Conservation (phyloP, 2,888 invertebrate species). For the Podabrus alpinus region DNA sequence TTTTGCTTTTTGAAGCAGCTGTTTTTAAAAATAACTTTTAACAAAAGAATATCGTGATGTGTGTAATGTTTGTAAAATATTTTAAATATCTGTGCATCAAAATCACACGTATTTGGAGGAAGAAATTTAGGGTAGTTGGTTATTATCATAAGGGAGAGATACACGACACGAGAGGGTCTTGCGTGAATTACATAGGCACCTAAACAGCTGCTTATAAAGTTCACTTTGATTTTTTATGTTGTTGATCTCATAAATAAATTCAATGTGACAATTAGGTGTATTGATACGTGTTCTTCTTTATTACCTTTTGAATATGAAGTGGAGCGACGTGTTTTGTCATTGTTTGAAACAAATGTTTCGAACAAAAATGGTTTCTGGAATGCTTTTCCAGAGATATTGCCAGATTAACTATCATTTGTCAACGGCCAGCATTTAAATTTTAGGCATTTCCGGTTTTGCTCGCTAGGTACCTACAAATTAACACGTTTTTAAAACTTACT, state of each 20-base stretch:
- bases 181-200: background rate
- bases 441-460: conserved; percentile 7
- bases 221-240: background rate
- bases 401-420: background rate
- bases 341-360: background rate
- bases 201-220: conserved; percentile 2
- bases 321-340: background rate
- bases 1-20: background rate
- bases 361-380: background rate
- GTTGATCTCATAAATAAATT: conserved; percentile 1
- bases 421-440: background rate
- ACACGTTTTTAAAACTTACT: conserved; percentile 3
- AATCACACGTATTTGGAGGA: conserved; percentile 5
- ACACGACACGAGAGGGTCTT: conserved; percentile 1
- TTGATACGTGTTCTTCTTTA: background rate
- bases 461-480: background rate
- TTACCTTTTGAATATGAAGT: background rate
- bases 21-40: background rate
- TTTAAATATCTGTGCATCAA: conserved; percentile 14
- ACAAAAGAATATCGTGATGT: background rate
- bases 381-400: background rate
- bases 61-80: background rate
- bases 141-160: background rate
- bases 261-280: background rate
- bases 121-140: conserved; percentile 5